phyloP scores from a whole-genome alignment of 2,797 vertebrate species.

The Orientallactaga sibirica region DNA sequence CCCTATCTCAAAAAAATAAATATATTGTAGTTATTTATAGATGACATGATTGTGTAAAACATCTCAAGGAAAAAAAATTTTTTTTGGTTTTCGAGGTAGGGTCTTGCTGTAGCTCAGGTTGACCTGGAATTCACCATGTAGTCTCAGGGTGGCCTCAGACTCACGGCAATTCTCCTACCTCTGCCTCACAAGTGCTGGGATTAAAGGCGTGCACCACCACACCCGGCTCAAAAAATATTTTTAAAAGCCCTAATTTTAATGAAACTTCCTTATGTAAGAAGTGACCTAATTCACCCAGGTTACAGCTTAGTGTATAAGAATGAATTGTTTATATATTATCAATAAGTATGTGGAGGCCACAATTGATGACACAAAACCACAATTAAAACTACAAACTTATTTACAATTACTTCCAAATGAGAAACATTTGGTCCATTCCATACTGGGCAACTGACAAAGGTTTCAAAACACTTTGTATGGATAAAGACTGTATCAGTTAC shows the following conservation, averaged over 20 bases:
- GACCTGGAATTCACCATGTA: no score
- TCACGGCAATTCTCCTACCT: no score
- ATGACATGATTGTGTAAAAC: not conserved
- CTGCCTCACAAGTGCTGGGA: no score
- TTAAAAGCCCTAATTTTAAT: not conserved
- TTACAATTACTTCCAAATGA: not conserved
- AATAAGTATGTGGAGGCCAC: not conserved
- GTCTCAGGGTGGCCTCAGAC: no score
- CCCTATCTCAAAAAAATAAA: no score
- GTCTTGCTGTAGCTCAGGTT: no score
- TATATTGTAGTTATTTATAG: not conserved
- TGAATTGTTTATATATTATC: not conserved
- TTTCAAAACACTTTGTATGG: not conserved
- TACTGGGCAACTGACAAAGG: not conserved
- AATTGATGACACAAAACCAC: not conserved
- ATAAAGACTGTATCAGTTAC: not conserved
- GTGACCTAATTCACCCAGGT: not conserved
- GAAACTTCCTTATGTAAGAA: not conserved
- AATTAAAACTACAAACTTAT: not conserved
- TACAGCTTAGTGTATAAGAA: not conserved
- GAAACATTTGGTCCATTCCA: not conserved
- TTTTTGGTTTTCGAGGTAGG: no score
- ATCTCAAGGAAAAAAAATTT: not conserved
- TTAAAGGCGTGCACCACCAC: no score
- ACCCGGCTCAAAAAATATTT: not conserved